Conservation (phyloP, 2,113 vertebrate species). For the Rhegmatorhina hoffmannsi region DNA sequence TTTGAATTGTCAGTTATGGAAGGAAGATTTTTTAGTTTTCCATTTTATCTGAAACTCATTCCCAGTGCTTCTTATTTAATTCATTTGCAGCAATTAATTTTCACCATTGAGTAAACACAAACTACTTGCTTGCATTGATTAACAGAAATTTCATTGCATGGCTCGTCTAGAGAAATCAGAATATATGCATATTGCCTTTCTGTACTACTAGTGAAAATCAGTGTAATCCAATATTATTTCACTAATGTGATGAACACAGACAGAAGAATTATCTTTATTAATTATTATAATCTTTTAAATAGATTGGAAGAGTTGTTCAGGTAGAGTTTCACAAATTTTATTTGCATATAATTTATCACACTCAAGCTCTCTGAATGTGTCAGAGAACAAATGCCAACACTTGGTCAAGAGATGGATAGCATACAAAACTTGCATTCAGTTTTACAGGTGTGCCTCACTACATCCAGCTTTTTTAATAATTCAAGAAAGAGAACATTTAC, state of each 20-base stretch:
- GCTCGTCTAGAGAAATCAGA: not conserved
- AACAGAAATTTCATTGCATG: not conserved
- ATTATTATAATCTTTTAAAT: not conserved
- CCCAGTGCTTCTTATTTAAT: not conserved
- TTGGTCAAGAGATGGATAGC: not conserved
- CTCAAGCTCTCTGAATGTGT: not conserved
- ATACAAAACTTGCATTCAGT: not conserved
- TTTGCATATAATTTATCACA: not conserved
- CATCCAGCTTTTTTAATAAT: not conserved
- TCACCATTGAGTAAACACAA: not conserved
- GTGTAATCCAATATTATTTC: not conserved
- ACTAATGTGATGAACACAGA: not conserved
- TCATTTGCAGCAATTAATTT: not conserved
- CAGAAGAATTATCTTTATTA: not conserved
- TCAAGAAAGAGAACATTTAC: not conserved
- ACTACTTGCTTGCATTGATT: not conserved
- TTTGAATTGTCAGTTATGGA: not conserved
- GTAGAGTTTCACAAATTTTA: not conserved
- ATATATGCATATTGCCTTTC: not conserved
- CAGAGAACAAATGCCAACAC: not conserved
- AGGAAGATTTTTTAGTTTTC: not conserved
- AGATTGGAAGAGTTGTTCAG: not conserved
- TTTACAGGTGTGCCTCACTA: not conserved
- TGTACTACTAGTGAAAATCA: not conserved
- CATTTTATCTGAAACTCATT: not conserved